Evolutionary conservation across 2,113 vertebrate species (phyloP), one percentile per base, ranked within the genome.

Genomic region (Phylloscopus trochiloides): DNA sequence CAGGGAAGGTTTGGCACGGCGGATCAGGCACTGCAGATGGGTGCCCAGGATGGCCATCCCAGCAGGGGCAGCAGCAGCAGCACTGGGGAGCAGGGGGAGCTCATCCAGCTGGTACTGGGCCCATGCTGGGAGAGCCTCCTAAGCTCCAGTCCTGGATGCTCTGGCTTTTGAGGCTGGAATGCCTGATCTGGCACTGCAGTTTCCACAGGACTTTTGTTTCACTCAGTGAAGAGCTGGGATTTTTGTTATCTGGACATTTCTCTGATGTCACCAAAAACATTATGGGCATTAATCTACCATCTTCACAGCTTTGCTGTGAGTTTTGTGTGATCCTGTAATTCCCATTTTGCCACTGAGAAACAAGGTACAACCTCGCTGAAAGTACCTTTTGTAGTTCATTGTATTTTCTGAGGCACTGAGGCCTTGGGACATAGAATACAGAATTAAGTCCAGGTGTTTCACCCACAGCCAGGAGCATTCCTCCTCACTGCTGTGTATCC

Each of bases 61-160:
- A 0, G 57, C 45, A 14, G 71, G 54, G 38, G 9, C 47, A 51
- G 36, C 31, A 17, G 75, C 36, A 67, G 75, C 25, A 16, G 31
- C 34, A 34, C 34, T 2, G 11, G 73, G 68, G 68, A 48, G 31
- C 12, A 1, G 11, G 16, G 17, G 6, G 1, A 92, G 28, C n/a
- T 43, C 71, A 10, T 28, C 45, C 3, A 7, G 45, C 22, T 0
- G 0, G 5, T 8, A 3, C 3, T 12, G 43, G 16, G 8, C 18
- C 63, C 1, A 0, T 14, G 25, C 32, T 2, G 1, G 10, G 17
- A 29, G 7, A 71, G 22, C 61, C 38, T 81, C 32, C 51, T 5
- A 1, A 48, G 34, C n/a, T 80, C 54, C 36, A 50, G 19, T 7
- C 17, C 32, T 54, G 68, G 10, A 4, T 62, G 22, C 47, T 61